Evolutionary conservation across 2,888 invertebrate genomes (phyloP), one percentile per base, ranked within the genome.

Genomic region (Xanthostigma xanthostigma): DNA sequence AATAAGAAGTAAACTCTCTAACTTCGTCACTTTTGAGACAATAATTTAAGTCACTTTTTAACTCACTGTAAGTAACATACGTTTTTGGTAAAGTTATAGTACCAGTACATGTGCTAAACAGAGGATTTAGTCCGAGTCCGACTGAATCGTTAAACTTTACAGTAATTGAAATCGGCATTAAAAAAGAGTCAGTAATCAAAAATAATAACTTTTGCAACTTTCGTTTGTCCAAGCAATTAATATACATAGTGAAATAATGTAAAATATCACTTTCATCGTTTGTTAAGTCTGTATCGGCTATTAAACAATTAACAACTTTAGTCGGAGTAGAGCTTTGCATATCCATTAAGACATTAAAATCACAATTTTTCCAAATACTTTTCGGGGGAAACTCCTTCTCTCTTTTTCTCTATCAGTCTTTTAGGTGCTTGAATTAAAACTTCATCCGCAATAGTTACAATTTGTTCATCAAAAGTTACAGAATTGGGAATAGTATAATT

Each of bases 181-280:
- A 35, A 35, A 36, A 45, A 11, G 49, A 49, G 10, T 45, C 49
- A 17, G 45, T 49, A 8, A 45, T 34, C 36, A 45, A 36, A 41
- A 45, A 45, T 40, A 48, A 39, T 9, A 48, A 44, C 39, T 13
- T 43, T 35, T 34, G 33, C 13, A 33, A 33, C n/a, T 44, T 27
- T 37, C 44, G 44, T 14, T 27, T 36, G 27, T 14, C 27, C n/a
- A 48, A 14, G 36, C 44, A 48, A 36, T 38, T 5, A 10, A 49
- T 45, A 27, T 44, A 49, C 44, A 45, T 49, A 14, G 10, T 36
- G 10, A 49, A 45, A 45, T 49, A 49, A 39, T 49, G 45, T 34
- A 49, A 41, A 13, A 49, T 38, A 9, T 9, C 13, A 37, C 36
- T 45, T 44, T 49, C 44, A 11, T 45, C 44, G 39, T 49, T 44